Base-by-base conservation (phyloP, 1,140 invertebrate species). In the Drosophila navojoa region DNA sequence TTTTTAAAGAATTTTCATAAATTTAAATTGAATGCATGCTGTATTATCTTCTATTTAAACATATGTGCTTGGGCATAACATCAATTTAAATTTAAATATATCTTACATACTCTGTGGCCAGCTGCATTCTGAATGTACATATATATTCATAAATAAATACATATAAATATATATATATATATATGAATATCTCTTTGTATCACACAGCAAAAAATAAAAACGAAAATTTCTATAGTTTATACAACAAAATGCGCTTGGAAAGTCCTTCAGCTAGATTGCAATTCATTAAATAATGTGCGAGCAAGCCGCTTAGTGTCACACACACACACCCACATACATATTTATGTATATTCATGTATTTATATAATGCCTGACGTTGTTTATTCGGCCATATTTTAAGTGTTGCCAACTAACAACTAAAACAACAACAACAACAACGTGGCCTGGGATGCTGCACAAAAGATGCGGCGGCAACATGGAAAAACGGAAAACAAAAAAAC, bases 291-390 rank as follows among this genome's bases (percentile, higher is more conserved):
- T 68, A 72, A 72, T 72, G 70, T 60, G 62, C 53, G 54, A 52
- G 55, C 47, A 67, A 67, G 59, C 40, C 45, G 70, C 59, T 76
- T 25, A 45, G 59, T 62, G 32, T 44, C 42, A 16, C 42, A 32
- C 32, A 10, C 32, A 2, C 10, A 35, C 32, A 35, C 9, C 9
- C 9, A 35, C 62, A 42, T 77, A 45, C 50, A 38, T 19, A 11
- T 22, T 13, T 38, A 15, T 32, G 5, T 78, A 79, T 75, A 16
- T 71, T n/a, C 45, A 16, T n/a, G 27, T 85, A 86, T 86, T 86
- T 86, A 86, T 87, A 81, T 73, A 79, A 82, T 68, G 50, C 84
- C 73, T 76, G 58, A 57, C 53, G 71, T 70, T 73, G 76, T 81
- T 86, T 81, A 38, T 58, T 64, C 49, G 79, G 77, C 78, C 81